These are phyloP conservation scores for Sarcophaga peregrina DNA, from an alignment of 1,140 invertebrate species.

Conservation along the genomic window DNA sequence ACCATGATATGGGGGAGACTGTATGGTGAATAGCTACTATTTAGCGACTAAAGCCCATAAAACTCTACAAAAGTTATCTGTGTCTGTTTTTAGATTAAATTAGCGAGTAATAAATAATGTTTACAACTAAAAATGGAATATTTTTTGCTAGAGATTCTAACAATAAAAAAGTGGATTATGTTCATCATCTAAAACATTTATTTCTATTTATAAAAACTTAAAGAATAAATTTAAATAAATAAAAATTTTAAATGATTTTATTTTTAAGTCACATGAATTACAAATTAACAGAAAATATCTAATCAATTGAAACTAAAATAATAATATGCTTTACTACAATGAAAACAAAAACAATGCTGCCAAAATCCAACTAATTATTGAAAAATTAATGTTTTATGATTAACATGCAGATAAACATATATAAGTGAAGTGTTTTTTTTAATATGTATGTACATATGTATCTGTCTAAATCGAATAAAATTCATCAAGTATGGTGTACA, in stretches of 20 bases:
- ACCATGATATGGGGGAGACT: too few species aligned
- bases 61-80: too few species aligned
- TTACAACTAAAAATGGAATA: too few species aligned
- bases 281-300: not conserved
- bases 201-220: not conserved
- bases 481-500: not conserved
- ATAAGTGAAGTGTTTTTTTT: not conserved
- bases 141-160: too few species aligned
- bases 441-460: constrained; percentile 44
- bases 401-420: not conserved
- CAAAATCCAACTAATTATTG: not conserved
- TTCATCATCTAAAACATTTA: too few species aligned
- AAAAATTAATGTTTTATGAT: not conserved
- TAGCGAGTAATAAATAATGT: too few species aligned
- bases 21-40: too few species aligned
- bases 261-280: not conserved
- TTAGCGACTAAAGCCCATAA: too few species aligned
- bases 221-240: constrained; percentile 19
- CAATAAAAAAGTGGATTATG: too few species aligned
- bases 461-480: too few species aligned
- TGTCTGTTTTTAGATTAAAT: too few species aligned
- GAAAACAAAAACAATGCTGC: not conserved
- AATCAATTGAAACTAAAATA: not conserved
- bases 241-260: constrained; percentile 42
- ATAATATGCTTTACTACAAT: not conserved